A percentile compares a stretch with the other conserved stretches of the same genome.
These are phyloP conservation scores for Dendronephthya gigantea DNA, from an alignment of 64 coral and sea anemone species.

Conservation along the genomic window DNA sequence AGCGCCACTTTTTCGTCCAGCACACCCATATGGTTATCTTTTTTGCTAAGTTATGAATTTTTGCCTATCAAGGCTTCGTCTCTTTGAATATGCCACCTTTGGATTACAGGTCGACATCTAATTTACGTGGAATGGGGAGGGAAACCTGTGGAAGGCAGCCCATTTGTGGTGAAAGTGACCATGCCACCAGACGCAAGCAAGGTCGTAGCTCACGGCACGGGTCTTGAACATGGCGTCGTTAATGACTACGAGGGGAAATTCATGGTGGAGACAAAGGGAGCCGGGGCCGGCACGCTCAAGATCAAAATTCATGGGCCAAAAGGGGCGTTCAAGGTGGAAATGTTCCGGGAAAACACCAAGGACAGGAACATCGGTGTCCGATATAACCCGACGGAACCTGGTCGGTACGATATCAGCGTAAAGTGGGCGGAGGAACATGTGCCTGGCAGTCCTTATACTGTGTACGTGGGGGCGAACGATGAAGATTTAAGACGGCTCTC, in stretches of 20 bases:
- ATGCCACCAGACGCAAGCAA: constrained; percentile 62
- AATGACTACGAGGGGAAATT: constrained; percentile 73
- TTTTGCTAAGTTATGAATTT: too few relatives aligned
- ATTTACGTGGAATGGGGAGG: constrained; percentile 80
- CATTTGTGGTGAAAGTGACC: constrained; percentile 78
- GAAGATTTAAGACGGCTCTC: constrained; percentile 60
- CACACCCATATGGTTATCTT: too few relatives aligned
- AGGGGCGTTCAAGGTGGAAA: constrained; percentile 96
- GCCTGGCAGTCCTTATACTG: constrained; percentile 78
- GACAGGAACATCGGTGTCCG: constrained; percentile 80
- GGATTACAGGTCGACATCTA: constrained; percentile 30
- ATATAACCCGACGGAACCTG: constrained; percentile 76
- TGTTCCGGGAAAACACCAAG: constrained; percentile 89
- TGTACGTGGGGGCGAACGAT: constrained; percentile 60
- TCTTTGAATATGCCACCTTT: too few relatives aligned
- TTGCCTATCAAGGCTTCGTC: too few relatives aligned
- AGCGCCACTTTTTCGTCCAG: too few relatives aligned
- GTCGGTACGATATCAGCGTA: constrained; percentile 80
- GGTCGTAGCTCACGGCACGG: constrained; percentile 62
- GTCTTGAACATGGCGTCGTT: constrained; percentile 64
- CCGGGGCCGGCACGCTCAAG: constrained; percentile 89
- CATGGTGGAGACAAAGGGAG: constrained; percentile 92
- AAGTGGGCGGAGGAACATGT: constrained; percentile 89
- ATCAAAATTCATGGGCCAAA: constrained; percentile 79
- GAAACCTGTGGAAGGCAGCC: constrained; percentile 63